Percentiles rank a stretch among this genome's conserved stretches.
These are phyloP conservation scores for Halyomorpha halys DNA, from an alignment of 1,140 invertebrate species.

Conservation along the genomic window DNA sequence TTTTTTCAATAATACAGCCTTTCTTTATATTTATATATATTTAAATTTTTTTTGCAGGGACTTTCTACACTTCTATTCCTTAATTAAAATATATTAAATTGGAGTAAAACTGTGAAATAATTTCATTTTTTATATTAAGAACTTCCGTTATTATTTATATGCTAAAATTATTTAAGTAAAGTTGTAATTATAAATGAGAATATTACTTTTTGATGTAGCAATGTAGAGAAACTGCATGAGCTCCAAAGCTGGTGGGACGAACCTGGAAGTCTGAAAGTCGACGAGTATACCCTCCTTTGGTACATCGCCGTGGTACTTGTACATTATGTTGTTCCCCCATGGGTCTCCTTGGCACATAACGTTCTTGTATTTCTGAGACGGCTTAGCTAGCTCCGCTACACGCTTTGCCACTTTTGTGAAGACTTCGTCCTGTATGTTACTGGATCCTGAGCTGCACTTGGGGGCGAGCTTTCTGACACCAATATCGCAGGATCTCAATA, in stretches of 20 bases:
- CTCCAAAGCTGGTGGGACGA: constrained; percentile 19
- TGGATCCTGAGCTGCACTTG: neutral
- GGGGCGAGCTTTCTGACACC: neutral
- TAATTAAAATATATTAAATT: too few relatives aligned
- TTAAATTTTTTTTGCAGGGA: too few relatives aligned
- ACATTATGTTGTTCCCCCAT: constrained; percentile 22
- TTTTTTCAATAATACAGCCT: too few relatives aligned
- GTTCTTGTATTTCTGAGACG: constrained; percentile 15
- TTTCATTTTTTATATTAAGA: too few relatives aligned
- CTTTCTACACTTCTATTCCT: too few relatives aligned
- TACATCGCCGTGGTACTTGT: neutral
- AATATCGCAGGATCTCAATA: neutral
- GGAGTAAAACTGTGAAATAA: too few relatives aligned
- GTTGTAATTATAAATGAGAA: neutral
- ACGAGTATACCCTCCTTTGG: constrained; percentile 7
- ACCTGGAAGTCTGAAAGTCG: constrained; percentile 20
- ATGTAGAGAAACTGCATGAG: constrained; percentile 20
- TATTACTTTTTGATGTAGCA: neutral
- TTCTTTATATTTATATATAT: too few relatives aligned
- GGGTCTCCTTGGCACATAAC: constrained; percentile 9
- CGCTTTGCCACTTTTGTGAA: neutral
- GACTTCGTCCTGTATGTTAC: neutral
- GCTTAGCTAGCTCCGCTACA: neutral
- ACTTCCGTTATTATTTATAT: too few relatives aligned
- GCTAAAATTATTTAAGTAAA: too few relatives aligned